These are phyloP conservation scores for Diarsia rubi DNA, from an alignment of 2,888 invertebrate species.

Conservation along the genomic window DNA sequence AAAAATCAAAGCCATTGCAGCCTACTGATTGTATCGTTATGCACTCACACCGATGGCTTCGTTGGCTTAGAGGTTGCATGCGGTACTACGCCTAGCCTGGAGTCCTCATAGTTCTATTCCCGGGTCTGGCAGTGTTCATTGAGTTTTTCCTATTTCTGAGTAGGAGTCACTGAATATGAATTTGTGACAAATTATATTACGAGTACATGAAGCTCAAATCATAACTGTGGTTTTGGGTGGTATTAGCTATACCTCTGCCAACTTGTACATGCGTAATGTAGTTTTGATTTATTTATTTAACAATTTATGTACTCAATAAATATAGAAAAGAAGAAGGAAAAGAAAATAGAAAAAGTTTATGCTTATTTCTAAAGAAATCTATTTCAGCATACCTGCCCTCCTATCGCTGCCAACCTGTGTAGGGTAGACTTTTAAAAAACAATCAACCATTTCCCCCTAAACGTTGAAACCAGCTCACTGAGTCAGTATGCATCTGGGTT, in stretches of 20 bases:
- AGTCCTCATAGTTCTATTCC: too few relatives aligned
- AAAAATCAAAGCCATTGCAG: background rate
- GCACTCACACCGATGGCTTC: background rate
- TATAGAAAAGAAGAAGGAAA: too few relatives aligned
- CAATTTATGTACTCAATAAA: too few relatives aligned
- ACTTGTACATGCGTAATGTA: too few relatives aligned
- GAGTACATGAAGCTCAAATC: background rate
- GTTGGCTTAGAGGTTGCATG: background rate
- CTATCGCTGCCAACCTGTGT: too few relatives aligned
- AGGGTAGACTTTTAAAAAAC: background rate
- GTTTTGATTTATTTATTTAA: too few relatives aligned
- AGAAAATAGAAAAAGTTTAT: too few relatives aligned
- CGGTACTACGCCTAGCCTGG: too few relatives aligned
- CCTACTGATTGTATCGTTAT: background rate
- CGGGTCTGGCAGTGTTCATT: background rate
- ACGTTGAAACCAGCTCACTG: slow-evolving; percentile 31
- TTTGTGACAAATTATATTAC: background rate
- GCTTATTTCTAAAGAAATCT: too few relatives aligned
- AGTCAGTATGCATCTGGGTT: slow-evolving; percentile 68
- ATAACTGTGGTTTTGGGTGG: background rate
- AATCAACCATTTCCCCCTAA: background rate
- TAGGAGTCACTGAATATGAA: background rate
- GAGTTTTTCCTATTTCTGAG: background rate
- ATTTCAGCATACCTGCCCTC: too few relatives aligned
- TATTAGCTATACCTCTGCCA: too few relatives aligned